phyloP scores from a whole-genome alignment of 2,797 vertebrate genomes.

The Netta rufina region DNA sequence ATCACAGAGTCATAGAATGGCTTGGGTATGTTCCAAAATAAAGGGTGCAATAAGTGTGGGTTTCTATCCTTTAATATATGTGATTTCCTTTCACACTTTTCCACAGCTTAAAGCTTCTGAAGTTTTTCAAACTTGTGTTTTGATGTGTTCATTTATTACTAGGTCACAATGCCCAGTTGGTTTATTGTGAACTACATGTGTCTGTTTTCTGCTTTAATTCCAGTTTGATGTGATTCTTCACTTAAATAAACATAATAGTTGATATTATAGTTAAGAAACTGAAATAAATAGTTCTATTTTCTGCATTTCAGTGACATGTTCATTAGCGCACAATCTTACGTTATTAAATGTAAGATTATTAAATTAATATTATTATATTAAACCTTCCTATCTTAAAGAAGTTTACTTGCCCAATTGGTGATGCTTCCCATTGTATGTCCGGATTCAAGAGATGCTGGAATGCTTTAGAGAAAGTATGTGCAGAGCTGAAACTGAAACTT shows the following conservation, averaged over 20 bases:
- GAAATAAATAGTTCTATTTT: background rate
- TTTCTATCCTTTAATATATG: background rate
- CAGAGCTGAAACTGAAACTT: constrained; percentile 83
- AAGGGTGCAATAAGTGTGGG: background rate
- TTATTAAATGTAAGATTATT: no score
- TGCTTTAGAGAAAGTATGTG: constrained; percentile 79
- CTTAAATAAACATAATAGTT: background rate
- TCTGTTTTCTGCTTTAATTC: background rate
- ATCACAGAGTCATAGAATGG: no score
- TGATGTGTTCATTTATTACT: background rate
- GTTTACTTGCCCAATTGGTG: background rate
- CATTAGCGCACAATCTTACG: background rate
- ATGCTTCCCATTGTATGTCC: background rate
- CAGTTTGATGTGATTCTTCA: background rate
- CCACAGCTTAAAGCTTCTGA: background rate
- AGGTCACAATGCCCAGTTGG: background rate
- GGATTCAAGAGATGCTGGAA: constrained; percentile 42
- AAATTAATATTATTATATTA: no score
- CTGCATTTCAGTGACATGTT: background rate
- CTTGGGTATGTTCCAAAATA: background rate
- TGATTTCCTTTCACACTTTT: background rate
- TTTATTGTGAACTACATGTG: background rate
- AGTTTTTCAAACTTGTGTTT: background rate
- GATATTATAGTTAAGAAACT: background rate
- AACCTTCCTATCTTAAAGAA: background rate